Evolutionary conservation across 2,113 vertebrate genomes (phyloP).

Genomic region (Oryctolagus cuniculus): mOryCun1.1 NC_091439.1:58985501-58986000

Average conservation of each 20-base stretch:
- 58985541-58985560: not conserved
- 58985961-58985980: conserved; percentile 57
- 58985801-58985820: conserved; percentile 35
- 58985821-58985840: conserved; percentile 47
- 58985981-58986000: conserved; percentile 70
- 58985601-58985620: not conserved
- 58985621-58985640: not conserved
- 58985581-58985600: not conserved
- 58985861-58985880: conserved; percentile 28
- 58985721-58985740: not conserved
- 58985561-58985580: not conserved
- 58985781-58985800: not conserved
- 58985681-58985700: not conserved
- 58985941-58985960: conserved; percentile 51
- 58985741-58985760: not conserved
- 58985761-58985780: conserved; percentile 41
- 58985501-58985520: not conserved
- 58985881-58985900: not conserved
- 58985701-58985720: conserved; percentile 24
- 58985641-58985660: not conserved
- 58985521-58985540: not conserved
- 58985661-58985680: not conserved
- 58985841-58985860: conserved; percentile 11
- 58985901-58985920: conserved; percentile 54
- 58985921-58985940: conserved; percentile 69